phyloP scores from a whole-genome alignment of 1,140 invertebrate species.

The Drosophila melanica region DNA sequence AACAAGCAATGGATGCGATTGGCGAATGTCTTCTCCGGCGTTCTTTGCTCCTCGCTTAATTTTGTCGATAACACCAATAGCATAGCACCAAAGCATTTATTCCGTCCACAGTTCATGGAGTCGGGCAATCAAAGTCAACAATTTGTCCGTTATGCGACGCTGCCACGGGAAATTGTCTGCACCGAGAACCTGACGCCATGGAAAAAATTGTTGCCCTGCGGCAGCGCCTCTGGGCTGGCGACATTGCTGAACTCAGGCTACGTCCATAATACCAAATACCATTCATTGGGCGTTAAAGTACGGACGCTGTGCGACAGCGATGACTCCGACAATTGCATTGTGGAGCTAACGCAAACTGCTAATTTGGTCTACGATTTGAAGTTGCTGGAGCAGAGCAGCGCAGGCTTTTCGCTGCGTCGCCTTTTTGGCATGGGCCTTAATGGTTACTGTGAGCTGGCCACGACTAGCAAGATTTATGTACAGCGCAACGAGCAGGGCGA shows the following conservation, averaged over 20 bases:
- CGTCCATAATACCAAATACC: constrained; percentile 97
- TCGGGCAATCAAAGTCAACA: constrained; percentile 87
- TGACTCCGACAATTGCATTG: constrained; percentile 86
- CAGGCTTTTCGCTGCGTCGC: constrained; percentile 93
- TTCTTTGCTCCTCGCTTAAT: constrained; percentile 98
- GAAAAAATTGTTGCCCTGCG: constrained; percentile 98
- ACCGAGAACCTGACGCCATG: constrained; percentile 99
- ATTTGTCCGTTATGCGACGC: constrained; percentile 88
- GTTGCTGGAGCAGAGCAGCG: constrained; percentile 85
- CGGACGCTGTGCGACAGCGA: constrained; percentile 89
- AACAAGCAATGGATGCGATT: constrained; percentile 94
- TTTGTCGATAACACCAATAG: constrained; percentile 96
- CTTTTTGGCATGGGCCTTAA: constrained; percentile 93
- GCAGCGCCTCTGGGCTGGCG: constrained; percentile 92
- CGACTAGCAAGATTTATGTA: constrained; percentile 91
- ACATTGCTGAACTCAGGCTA: constrained; percentile 95
- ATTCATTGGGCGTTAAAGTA: constrained; percentile 94
- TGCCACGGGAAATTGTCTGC: constrained; percentile 98
- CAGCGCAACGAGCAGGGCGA: constrained; percentile 88
- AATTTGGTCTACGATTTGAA: constrained; percentile 93
- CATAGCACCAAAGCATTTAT: constrained; percentile 91
- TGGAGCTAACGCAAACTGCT: constrained; percentile 93
- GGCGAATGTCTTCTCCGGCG: constrained; percentile 94
- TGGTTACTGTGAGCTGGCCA: constrained; percentile 91
- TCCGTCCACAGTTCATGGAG: constrained; percentile 88